Evolutionary conservation across 2,797 vertebrate genomes (phyloP).

Genomic region (Enteromius radiatus): DNA sequence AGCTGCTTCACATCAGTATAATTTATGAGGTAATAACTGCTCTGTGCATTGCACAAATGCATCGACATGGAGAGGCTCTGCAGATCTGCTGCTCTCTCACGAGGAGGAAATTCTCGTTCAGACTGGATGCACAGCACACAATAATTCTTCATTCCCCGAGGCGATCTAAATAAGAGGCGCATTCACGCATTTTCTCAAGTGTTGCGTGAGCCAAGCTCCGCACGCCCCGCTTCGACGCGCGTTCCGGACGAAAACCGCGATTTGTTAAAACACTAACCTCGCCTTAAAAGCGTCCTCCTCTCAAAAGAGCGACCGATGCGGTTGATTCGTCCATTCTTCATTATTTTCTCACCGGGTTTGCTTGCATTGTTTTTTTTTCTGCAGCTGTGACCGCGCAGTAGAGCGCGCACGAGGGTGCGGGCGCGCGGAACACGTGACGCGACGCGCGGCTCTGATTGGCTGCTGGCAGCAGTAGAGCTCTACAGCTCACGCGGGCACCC

Average conservation of each 20-base stretch:
- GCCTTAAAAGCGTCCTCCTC: background rate
- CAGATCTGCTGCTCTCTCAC: background rate
- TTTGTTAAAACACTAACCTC: background rate
- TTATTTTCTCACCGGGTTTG: background rate
- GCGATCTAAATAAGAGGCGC: background rate
- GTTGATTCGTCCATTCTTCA: background rate
- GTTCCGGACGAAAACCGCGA: background rate
- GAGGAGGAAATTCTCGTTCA: background rate
- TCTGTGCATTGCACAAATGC: background rate
- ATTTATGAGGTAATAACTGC: background rate
- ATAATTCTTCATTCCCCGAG: background rate
- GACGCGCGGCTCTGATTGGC: conserved; percentile 55
- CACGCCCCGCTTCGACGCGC: background rate
- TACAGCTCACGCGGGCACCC: conserved; percentile 53
- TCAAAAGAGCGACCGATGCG: background rate
- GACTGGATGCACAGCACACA: background rate
- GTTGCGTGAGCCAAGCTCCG: conserved; percentile 1
- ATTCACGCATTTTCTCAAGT: background rate
- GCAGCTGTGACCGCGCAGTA: conserved; percentile 4
- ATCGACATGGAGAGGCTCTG: background rate
- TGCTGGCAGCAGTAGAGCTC: conserved; percentile 64
- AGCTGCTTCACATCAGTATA: background rate
- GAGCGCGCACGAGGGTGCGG: background rate
- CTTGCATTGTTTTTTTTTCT: background rate
- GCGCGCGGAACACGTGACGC: conserved; percentile 4